phyloP scores from a whole-genome alignment of 2,888 invertebrate genomes.

The Ochropacha duplaris region DNA sequence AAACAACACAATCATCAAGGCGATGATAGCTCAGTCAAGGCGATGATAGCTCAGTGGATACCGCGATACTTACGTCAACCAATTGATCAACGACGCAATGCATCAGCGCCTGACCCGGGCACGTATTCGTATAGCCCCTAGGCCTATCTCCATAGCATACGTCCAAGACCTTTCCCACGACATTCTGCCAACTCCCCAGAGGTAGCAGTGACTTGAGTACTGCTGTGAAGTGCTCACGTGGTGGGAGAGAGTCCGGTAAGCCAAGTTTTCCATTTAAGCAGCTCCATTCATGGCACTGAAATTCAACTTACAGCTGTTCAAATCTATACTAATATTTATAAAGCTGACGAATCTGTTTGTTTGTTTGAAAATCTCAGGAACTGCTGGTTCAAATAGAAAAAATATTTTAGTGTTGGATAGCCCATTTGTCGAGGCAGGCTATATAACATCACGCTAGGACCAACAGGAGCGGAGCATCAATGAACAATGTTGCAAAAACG shows the following conservation, averaged over 20 bases:
- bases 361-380: no score
- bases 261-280: constrained; percentile 60
- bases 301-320: not conserved
- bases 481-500: no score
- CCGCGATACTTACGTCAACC: constrained; percentile 54
- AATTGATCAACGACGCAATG: constrained; percentile 69
- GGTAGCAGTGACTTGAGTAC: constrained; percentile 46
- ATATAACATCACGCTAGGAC: no score
- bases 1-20: no score
- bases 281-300: constrained; percentile 67
- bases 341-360: no score
- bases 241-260: constrained; percentile 46
- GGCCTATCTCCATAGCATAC: constrained; percentile 50
- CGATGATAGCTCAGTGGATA: no score
- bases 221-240: constrained; percentile 30
- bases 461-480: no score
- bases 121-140: constrained; percentile 55
- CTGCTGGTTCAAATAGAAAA: no score
- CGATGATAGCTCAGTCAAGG: no score
- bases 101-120: constrained; percentile 65
- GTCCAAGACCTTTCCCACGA: constrained; percentile 38
- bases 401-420: no score
- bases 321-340: not conserved
- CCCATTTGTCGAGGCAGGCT: no score
- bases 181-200: constrained; percentile 48